Conservation (phyloP, 2,888 invertebrate species). For the Altica lythri region DNA sequence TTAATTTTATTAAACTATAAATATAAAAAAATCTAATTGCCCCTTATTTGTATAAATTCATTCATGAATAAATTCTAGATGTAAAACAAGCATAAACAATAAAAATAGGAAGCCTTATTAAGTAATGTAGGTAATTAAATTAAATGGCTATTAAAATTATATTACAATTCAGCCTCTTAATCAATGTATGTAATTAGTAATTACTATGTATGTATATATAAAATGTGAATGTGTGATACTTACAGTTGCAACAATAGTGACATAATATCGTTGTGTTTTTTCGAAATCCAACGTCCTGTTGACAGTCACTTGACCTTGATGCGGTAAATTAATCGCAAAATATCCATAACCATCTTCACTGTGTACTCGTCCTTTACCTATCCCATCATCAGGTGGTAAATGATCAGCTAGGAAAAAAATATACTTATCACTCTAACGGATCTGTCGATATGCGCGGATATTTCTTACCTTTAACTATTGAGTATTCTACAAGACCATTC, state of each 20-base stretch:
- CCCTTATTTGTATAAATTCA: no score
- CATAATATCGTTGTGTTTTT: conserved; percentile 82
- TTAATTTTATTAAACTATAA: no score
- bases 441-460: background rate
- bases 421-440: background rate
- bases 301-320: conserved; percentile 87
- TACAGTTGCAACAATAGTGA: conserved; percentile 87
- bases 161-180: no score
- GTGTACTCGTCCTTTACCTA: conserved; percentile 62
- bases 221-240: conserved; percentile 56
- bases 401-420: conserved; percentile 31
- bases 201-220: no score
- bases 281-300: conserved; percentile 87
- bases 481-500: conserved; percentile 87
- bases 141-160: no score
- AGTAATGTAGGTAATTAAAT: no score
- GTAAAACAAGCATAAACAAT: no score
- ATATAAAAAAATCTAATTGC: no score
- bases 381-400: conserved; percentile 57
- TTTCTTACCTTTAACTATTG: conserved; percentile 70
- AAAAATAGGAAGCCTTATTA: no score
- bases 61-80: no score
- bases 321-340: conserved; percentile 84
- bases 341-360: conserved; percentile 80
- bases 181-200: no score